Evolutionary conservation across 2,797 vertebrate genomes (phyloP).

Genomic region (Tenualosa ilisha): DNA sequence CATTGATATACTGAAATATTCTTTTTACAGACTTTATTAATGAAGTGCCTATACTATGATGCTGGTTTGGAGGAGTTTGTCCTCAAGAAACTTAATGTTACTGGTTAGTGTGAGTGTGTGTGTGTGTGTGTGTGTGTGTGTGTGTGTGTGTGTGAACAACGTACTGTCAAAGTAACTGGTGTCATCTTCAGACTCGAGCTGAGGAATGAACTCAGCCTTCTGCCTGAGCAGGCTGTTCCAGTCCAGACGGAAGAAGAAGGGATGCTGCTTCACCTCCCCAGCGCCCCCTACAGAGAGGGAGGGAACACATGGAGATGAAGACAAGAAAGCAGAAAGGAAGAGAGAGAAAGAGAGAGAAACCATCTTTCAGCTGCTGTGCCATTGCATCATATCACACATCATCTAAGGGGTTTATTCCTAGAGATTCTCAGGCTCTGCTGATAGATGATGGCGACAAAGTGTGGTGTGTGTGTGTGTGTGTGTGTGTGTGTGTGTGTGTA

Average conservation of each 20-base stretch:
- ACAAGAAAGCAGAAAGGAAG: neutral
- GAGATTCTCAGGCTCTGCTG: too few species aligned
- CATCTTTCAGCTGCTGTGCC: neutral
- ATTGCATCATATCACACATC: too few species aligned
- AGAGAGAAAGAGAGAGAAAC: neutral
- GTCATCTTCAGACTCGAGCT: conserved; percentile 93
- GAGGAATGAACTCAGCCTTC: conserved; percentile 96
- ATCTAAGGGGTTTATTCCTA: too few species aligned
- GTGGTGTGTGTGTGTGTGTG: conserved; percentile 22
- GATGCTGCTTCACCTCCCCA: conserved; percentile 89
- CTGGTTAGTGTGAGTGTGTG: neutral
- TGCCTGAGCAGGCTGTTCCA: conserved; percentile 95
- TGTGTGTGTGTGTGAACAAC: conserved; percentile 45
- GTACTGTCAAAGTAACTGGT: conserved; percentile 99
- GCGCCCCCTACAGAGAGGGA: conserved; percentile 77
- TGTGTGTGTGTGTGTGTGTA: conserved; percentile 17
- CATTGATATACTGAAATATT: too few species aligned
- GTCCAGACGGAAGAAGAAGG: conserved; percentile 89
- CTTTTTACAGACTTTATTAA: too few species aligned
- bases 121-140: neutral
- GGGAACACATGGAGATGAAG: neutral
- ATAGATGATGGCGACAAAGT: too few species aligned
- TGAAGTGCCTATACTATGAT: too few species aligned
- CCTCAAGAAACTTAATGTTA: too few species aligned
- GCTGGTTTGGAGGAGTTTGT: too few species aligned